Percentiles rank a stretch among this genome's conserved stretches.
Conservation (phyloP, 2,888 invertebrate species). For the Pseudoips prasinana region DNA sequence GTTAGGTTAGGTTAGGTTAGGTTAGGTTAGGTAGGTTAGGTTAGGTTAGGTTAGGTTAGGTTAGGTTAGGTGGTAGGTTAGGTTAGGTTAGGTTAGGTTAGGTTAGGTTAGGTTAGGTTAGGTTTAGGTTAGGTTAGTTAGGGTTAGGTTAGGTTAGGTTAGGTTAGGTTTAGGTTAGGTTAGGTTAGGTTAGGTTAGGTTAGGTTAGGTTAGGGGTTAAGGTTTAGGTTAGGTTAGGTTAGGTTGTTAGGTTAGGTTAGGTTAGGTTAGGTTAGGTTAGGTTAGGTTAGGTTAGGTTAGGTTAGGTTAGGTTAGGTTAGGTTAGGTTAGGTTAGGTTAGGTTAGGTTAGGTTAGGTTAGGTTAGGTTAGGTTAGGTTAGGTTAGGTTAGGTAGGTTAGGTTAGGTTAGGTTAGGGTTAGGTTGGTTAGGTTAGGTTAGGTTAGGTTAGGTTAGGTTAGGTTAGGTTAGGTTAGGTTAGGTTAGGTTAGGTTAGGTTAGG, state of each 20-base stretch:
- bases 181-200: too few species aligned
- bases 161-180: conserved; percentile 22
- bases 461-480: too few species aligned
- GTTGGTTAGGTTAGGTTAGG: conserved; percentile 22
- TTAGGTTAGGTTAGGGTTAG: conserved; percentile 19
- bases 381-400: conserved; percentile 23
- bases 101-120: conserved; percentile 21
- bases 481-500: too few species aligned
- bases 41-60: conserved; percentile 24
- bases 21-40: conserved; percentile 19
- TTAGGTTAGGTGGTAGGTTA: conserved; percentile 24
- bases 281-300: conserved; percentile 27
- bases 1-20: conserved; percentile 17
- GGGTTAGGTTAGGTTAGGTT: too few species aligned
- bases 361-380: conserved; percentile 27
- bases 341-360: conserved; percentile 21
- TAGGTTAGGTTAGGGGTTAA: too few species aligned
- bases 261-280: conserved; percentile 29
- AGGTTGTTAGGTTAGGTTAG: conserved; percentile 26
- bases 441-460: too few species aligned
- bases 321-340: conserved; percentile 28
- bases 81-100: conserved; percentile 22
- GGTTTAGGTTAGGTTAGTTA: conserved; percentile 19
- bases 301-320: conserved; percentile 31
- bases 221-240: conserved; percentile 21